These are phyloP conservation scores for Rachycentron canadum DNA, from an alignment of 2,797 vertebrate species.

Conservation along the genomic window DNA sequence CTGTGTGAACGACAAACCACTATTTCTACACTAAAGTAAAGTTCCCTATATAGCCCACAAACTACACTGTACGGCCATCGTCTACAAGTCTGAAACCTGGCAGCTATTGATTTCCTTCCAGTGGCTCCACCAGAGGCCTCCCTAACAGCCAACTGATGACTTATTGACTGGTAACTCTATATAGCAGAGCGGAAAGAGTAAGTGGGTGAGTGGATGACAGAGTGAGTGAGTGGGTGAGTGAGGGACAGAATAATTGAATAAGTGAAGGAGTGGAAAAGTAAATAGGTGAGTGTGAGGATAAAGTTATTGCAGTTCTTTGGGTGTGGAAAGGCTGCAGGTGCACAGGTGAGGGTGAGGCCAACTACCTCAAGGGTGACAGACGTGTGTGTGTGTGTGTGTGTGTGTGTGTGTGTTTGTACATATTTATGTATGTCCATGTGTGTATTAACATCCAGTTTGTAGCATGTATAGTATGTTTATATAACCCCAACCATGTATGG, in stretches of 20 bases:
- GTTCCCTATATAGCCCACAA: background rate
- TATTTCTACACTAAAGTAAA: conserved; percentile 13
- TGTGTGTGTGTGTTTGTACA: conserved; percentile 1
- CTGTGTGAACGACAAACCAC: background rate
- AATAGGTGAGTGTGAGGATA: conserved; percentile 78
- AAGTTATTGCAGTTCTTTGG: conserved; percentile 65
- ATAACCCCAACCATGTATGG: conserved; percentile 26
- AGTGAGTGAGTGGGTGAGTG: conserved; percentile 67
- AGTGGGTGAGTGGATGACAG: conserved; percentile 75
- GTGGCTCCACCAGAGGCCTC: conserved; percentile 63
- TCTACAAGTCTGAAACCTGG: conserved; percentile 61
- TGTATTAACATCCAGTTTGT: conserved; percentile 13
- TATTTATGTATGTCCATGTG: background rate
- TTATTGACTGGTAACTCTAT: conserved; percentile 78
- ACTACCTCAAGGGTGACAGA: conserved; percentile 67
- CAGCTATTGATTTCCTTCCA: conserved; percentile 67
- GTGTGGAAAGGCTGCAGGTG: conserved; percentile 79
- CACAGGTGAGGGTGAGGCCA: conserved; percentile 77
- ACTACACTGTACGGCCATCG: conserved; percentile 15
- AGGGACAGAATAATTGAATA: conserved; percentile 70
- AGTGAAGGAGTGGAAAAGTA: conserved; percentile 76
- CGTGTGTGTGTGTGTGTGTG: conserved; percentile 26
- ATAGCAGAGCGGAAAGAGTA: conserved; percentile 71
- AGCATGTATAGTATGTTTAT: conserved; percentile 32
- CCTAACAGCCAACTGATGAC: conserved; percentile 60